Evolutionary conservation across 2,113 vertebrate genomes (phyloP).

Genomic region (Apodemus sylvaticus): DNA sequence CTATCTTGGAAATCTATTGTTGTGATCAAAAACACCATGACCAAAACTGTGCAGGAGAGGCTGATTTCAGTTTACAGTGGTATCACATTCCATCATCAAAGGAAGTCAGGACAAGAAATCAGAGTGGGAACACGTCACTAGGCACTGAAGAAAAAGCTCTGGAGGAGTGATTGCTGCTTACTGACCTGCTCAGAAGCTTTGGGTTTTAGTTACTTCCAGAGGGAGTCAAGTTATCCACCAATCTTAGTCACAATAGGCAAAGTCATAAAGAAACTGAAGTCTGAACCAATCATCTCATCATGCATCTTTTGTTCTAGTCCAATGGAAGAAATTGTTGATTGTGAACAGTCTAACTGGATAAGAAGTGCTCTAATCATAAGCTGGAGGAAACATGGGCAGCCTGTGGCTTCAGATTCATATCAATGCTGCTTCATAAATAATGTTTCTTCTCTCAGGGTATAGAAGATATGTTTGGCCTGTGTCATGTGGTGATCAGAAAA

Average conservation of each 20-base stretch:
- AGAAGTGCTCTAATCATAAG: not conserved
- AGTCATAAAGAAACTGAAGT: not conserved
- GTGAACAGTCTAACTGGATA: not conserved
- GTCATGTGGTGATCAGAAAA: not conserved
- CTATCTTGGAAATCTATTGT: not conserved
- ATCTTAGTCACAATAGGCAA: not conserved
- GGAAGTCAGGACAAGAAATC: not conserved
- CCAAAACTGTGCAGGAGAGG: not conserved
- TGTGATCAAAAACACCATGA: not conserved
- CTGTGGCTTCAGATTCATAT: not conserved
- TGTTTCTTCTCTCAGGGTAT: not conserved
- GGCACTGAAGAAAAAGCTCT: not conserved
- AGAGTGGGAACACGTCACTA: not conserved
- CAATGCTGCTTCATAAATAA: no score
- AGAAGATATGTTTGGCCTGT: not conserved
- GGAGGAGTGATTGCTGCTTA: not conserved
- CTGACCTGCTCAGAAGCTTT: not conserved
- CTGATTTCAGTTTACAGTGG: not conserved
- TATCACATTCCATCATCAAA: not conserved
- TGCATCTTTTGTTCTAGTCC: not conserved
- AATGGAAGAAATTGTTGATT: not conserved
- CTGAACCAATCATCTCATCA: not conserved
- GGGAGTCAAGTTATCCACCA: not conserved
- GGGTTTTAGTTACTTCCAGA: not conserved
- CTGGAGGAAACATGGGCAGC: not conserved